A percentile compares a stretch with the other conserved stretches of the same genome.
Evolutionary conservation across 92 coral and sea anemone species (phyloP).

Genomic region (Pocillopora grandis): DNA sequence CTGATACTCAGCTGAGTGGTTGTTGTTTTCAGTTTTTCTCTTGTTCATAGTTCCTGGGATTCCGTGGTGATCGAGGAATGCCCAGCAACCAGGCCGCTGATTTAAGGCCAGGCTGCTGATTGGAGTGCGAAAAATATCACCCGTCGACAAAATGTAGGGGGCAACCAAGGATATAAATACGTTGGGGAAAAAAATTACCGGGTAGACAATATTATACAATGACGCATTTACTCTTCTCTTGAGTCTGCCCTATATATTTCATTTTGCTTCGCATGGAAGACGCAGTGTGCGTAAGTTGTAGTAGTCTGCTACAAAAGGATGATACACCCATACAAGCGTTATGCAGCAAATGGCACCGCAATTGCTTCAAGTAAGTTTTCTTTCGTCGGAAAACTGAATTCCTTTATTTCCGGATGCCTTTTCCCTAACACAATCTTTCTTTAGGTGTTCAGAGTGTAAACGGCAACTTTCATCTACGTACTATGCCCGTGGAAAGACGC

Average conservation of each 20-base stretch:
- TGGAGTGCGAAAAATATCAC: not conserved
- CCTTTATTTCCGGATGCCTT: conserved; percentile 11
- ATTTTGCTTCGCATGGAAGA: conserved; percentile 9
- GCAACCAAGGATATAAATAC: not conserved
- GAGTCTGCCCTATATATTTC: not conserved
- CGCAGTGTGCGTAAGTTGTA: conserved; percentile 19
- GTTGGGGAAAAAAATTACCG: conserved; percentile 5
- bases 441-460: conserved; percentile 83
- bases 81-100: not conserved
- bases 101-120: not conserved
- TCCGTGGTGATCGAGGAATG: too few relatives aligned
- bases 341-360: conserved; percentile 66
- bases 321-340: conserved; percentile 37
- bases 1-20: not conserved
- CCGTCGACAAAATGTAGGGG: not conserved
- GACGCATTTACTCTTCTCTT: conserved; percentile 3
- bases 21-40: not conserved
- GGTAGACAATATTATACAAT: conserved; percentile 6
- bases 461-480: conserved; percentile 55
- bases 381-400: not conserved
- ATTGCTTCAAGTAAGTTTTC: conserved; percentile 53
- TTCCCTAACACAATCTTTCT: not conserved
- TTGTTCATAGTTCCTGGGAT: too few relatives aligned
- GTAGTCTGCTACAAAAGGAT: not conserved
- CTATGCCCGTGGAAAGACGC: conserved; percentile 73